Evolutionary conservation across 2,888 invertebrate species (phyloP).

Genomic region (Troides oblongomaculatus): DNA sequence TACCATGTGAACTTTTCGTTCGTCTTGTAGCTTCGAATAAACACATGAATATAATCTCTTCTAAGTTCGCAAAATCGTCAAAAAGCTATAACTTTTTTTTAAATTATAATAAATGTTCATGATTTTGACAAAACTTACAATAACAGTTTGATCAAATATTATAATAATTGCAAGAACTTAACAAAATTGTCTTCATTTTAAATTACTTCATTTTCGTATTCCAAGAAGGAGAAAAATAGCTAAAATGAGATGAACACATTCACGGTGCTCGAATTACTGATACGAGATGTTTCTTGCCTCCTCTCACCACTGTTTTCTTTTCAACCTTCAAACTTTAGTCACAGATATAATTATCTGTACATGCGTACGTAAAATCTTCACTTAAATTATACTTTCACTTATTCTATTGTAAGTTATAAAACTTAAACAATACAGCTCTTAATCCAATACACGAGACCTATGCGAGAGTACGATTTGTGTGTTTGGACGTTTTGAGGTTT

Average conservation of each 20-base stretch:
- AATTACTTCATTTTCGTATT: constrained; percentile 36
- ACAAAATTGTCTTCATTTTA: constrained; percentile 14
- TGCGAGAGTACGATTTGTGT: neutral
- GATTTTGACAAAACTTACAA: no score
- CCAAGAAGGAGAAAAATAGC: constrained; percentile 44
- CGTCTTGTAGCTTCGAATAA: no score
- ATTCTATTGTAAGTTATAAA: neutral
- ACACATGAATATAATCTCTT: neutral
- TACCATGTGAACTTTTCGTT: no score
- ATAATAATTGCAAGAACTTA: no score
- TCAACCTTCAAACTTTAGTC: constrained; percentile 39
- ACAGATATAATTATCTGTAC: constrained; percentile 35
- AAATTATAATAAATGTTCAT: no score
- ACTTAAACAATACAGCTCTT: constrained; percentile 11
- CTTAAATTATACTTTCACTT: neutral
- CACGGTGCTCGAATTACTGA: constrained; percentile 53
- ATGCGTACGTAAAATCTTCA: neutral
- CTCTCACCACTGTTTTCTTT: constrained; percentile 53
- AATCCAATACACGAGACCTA: neutral
- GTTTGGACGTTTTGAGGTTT: constrained; percentile 23
- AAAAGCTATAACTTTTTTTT: no score
- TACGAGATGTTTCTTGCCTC: constrained; percentile 43
- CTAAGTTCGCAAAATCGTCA: neutral
- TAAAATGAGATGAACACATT: constrained; percentile 66
- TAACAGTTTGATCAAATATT: no score